Conservation (phyloP, 2,888 invertebrate species). For the Agrotis exclamationis region DNA sequence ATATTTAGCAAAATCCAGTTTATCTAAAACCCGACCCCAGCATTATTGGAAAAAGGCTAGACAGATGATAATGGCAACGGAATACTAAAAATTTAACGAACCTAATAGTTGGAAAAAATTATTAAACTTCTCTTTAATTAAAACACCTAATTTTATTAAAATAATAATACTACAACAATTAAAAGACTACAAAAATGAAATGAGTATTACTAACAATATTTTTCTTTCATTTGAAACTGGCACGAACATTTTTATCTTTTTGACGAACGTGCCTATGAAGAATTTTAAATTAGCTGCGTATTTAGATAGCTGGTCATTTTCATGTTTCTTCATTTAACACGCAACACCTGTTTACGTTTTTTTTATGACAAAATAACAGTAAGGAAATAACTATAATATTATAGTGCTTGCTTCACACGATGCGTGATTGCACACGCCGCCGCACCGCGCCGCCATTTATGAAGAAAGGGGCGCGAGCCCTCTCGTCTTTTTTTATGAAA, state of each 20-base stretch:
- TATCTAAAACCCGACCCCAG: too few species aligned
- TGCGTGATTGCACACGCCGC: too few species aligned
- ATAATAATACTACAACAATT: not conserved
- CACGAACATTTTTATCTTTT: slow-evolving; percentile 18
- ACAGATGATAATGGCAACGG: too few species aligned
- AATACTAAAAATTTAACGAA: too few species aligned
- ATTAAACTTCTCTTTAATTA: not conserved
- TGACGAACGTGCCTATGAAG: slow-evolving; percentile 4
- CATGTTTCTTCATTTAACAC: not conserved
- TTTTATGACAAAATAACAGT: not conserved
- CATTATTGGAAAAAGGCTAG: too few species aligned
- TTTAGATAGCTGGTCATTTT: not conserved
- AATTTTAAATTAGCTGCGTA: slow-evolving; percentile 17
- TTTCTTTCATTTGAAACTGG: slow-evolving; percentile 9
- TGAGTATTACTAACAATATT: not conserved
- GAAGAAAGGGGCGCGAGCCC: too few species aligned
- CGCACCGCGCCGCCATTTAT: too few species aligned
- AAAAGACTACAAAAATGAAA: slow-evolving; percentile 1
- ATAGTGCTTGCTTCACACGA: too few species aligned
- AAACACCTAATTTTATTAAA: not conserved
- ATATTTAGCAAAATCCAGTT: too few species aligned
- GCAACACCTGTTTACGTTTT: not conserved
- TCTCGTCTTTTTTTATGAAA: too few species aligned
- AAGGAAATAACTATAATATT: not conserved
- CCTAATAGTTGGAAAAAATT: too few species aligned